These are phyloP conservation scores for Poecilia latipinna DNA, from an alignment of 2,113 vertebrate species.

Conservation along the genomic window DNA sequence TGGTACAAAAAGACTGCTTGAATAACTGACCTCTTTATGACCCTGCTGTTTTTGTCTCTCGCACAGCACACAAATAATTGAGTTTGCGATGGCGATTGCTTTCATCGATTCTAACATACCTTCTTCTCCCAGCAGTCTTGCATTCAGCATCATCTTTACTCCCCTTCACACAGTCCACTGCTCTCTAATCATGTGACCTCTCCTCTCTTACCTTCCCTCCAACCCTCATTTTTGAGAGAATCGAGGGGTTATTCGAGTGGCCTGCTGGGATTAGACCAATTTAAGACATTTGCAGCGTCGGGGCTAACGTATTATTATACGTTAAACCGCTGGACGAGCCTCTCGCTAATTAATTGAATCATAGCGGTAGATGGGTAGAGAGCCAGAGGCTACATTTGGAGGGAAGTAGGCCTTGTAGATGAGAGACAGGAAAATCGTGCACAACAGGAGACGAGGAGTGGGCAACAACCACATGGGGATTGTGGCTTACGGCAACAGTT, in stretches of 20 bases:
- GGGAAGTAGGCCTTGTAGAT: slow-evolving; percentile 46
- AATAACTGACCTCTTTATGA: slow-evolving; percentile 50
- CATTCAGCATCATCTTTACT: slow-evolving; percentile 45
- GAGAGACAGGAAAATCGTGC: slow-evolving; percentile 39
- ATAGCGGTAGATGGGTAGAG: slow-evolving; percentile 62
- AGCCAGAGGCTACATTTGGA: slow-evolving; percentile 66
- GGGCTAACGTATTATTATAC: slow-evolving; percentile 67
- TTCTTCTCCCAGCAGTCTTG: slow-evolving; percentile 46
- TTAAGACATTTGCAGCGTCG: slow-evolving; percentile 61
- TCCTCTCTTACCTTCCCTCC: too few species aligned
- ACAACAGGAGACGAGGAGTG: slow-evolving; percentile 51
- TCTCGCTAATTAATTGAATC: slow-evolving; percentile 78
- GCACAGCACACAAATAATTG: slow-evolving; percentile 59
- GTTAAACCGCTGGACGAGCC: slow-evolving; percentile 69
- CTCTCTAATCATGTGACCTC: slow-evolving; percentile 61
- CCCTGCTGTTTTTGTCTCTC: slow-evolving; percentile 39
- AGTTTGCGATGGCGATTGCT: slow-evolving; percentile 68
- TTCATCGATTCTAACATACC: slow-evolving; percentile 69
- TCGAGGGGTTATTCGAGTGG: slow-evolving; percentile 49
- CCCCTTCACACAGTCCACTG: slow-evolving; percentile 57
- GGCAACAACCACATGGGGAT: slow-evolving; percentile 63
- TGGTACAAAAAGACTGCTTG: slow-evolving; percentile 42
- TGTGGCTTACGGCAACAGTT: slow-evolving; percentile 71
- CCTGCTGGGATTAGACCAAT: slow-evolving; percentile 63
- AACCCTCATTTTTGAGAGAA: slow-evolving; percentile 23